Conservation (phyloP, 2,113 vertebrate genomes). For the Psittacula cyanocephala region DNA sequence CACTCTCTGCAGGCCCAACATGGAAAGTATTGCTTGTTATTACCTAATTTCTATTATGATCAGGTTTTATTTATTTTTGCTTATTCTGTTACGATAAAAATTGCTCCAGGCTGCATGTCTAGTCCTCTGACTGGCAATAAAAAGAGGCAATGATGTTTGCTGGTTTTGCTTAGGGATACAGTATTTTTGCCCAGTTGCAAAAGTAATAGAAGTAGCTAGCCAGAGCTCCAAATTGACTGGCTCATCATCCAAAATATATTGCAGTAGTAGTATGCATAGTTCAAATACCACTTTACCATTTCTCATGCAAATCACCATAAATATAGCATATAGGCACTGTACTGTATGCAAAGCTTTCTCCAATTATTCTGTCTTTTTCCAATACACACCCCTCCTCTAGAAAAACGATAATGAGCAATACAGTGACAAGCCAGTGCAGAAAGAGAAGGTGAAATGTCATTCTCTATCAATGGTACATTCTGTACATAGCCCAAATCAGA, state of each 20-base stretch:
- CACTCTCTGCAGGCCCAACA: background rate
- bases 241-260: conserved; percentile 43
- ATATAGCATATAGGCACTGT: background rate
- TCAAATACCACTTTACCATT: conserved; percentile 18
- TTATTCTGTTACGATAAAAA: background rate
- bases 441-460: background rate
- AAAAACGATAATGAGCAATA: conserved; percentile 11
- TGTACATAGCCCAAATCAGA: background rate
- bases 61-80: background rate
- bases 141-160: background rate
- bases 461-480: background rate
- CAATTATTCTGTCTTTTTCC: conserved; percentile 47
- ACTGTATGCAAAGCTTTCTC: background rate
- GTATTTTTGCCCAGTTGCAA: background rate
- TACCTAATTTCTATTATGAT: background rate
- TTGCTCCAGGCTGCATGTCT: background rate
- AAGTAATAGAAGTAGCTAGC: background rate
- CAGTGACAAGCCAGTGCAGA: background rate
- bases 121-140: background rate
- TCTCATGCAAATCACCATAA: background rate
- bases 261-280: background rate
- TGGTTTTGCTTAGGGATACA: conserved; percentile 22
- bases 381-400: background rate
- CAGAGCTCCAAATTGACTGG: background rate
- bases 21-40: background rate